Evolutionary conservation across 2,888 invertebrate genomes (phyloP).

Genomic region (Mystacides longicornis): DNA sequence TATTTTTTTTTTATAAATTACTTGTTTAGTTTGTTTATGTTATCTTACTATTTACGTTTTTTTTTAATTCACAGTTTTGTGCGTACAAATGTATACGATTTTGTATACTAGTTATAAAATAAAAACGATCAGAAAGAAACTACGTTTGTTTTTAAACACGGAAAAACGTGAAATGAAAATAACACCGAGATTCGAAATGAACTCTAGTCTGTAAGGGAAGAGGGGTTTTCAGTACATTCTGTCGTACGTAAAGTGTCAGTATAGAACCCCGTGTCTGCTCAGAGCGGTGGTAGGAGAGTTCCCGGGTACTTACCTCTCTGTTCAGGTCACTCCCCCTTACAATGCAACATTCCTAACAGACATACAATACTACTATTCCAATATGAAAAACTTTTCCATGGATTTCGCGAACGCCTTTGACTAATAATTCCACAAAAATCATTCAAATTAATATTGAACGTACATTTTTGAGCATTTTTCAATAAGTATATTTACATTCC

Average conservation of each 20-base stretch:
- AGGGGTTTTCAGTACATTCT: not conserved
- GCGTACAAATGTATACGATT: too few species aligned
- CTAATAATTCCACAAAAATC: too few species aligned
- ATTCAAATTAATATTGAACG: too few species aligned
- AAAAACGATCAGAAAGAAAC: not conserved
- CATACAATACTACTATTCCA: not conserved
- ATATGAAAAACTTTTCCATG: too few species aligned
- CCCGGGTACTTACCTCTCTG: not conserved
- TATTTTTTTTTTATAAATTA: slow-evolving; percentile 1
- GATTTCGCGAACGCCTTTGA: too few species aligned
- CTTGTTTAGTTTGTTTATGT: not conserved
- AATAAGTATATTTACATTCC: too few species aligned
- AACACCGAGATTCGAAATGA: slow-evolving; percentile 1
- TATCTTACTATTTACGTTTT: too few species aligned
- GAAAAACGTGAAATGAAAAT: slow-evolving; percentile 16
- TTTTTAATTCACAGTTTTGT: too few species aligned
- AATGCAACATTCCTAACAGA: not conserved
- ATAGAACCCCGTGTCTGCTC: not conserved
- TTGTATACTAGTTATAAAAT: too few species aligned
- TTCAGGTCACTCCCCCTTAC: slow-evolving; percentile 2
- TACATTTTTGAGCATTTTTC: too few species aligned
- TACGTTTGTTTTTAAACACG: slow-evolving; percentile 9
- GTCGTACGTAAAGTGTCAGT: not conserved
- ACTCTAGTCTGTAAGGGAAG: slow-evolving; percentile 6
- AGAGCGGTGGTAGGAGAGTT: not conserved